Percentiles rank a stretch among this genome's conserved stretches.
phyloP scores from a whole-genome alignment of 2,888 invertebrate species.

The Entomobrya multifasciata region DNA sequence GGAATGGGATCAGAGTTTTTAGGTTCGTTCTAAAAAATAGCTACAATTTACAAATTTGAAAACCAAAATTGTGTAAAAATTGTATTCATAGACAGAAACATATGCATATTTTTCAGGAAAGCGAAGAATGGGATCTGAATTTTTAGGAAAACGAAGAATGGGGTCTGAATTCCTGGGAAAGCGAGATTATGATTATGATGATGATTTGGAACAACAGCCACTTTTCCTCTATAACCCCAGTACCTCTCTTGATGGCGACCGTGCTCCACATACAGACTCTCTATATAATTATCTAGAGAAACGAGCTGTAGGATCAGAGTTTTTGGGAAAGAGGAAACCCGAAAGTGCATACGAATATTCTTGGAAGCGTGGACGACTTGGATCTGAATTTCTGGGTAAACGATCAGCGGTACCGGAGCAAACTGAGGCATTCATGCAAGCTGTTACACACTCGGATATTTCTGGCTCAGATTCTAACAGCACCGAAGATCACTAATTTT shows the following conservation, averaged over 20 bases:
- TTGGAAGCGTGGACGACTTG: constrained; percentile 73
- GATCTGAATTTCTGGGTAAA: constrained; percentile 74
- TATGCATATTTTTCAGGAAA: constrained; percentile 62
- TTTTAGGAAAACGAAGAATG: constrained; percentile 73
- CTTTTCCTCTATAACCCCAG: background rate
- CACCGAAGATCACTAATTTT: constrained; percentile 35
- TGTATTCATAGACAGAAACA: too few relatives aligned
- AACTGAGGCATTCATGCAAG: constrained; percentile 21
- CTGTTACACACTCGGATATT: constrained; percentile 2
- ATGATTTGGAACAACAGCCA: background rate
- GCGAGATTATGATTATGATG: constrained; percentile 13
- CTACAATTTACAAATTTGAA: background rate
- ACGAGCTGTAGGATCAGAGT: constrained; percentile 75
- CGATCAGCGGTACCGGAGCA: constrained; percentile 51
- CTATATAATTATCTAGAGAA: constrained; percentile 55
- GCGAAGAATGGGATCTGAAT: constrained; percentile 76
- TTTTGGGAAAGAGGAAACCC: constrained; percentile 73
- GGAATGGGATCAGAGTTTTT: constrained; percentile 77
- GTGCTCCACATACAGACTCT: background rate
- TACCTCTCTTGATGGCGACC: background rate
- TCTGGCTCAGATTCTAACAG: constrained; percentile 6
- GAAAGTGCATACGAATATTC: constrained; percentile 65
- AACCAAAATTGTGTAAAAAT: background rate
- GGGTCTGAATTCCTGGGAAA: constrained; percentile 71
- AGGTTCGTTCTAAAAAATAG: constrained; percentile 44